Evolutionary conservation across 2,888 invertebrate genomes (phyloP).

Genomic region (Catocala fraxini): DNA sequence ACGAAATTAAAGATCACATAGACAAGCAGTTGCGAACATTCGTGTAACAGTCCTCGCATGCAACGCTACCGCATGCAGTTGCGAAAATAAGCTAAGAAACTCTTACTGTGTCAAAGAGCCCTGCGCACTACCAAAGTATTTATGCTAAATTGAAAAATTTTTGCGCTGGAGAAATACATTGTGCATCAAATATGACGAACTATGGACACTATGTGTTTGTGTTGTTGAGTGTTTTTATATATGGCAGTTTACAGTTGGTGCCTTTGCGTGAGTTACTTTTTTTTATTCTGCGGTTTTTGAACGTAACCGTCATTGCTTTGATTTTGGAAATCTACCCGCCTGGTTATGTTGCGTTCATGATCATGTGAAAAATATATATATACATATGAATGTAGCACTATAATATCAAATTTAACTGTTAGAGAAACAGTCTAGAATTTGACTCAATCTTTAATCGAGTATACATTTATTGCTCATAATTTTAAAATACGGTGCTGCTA

Average conservation of each 20-base stretch:
- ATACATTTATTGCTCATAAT: no score
- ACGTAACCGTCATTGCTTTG: slow-evolving; percentile 18
- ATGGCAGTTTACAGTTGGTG: slow-evolving; percentile 71
- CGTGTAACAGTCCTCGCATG: slow-evolving; percentile 58
- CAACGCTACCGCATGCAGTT: slow-evolving; percentile 46
- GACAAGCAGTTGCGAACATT: slow-evolving; percentile 62
- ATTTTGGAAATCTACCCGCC: background rate
- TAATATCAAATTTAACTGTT: no score
- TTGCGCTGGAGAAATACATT: background rate
- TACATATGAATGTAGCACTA: no score
- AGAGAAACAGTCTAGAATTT: no score
- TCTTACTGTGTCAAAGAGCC: background rate
- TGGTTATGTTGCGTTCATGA: no score
- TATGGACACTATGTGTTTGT: slow-evolving; percentile 55
- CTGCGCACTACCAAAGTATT: background rate
- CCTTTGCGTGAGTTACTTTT: slow-evolving; percentile 76
- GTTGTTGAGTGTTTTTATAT: slow-evolving; percentile 68
- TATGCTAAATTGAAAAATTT: slow-evolving; percentile 2
- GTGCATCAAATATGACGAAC: slow-evolving; percentile 45
- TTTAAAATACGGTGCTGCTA: no score
- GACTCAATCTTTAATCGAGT: no score
- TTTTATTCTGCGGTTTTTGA: slow-evolving; percentile 19
- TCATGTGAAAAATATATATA: no score
- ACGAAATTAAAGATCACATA: slow-evolving; percentile 67
- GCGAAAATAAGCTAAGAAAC: slow-evolving; percentile 27